Evolutionary conservation across 2,797 vertebrate genomes (phyloP).

Genomic region (Taeniopygia guttata): DNA sequence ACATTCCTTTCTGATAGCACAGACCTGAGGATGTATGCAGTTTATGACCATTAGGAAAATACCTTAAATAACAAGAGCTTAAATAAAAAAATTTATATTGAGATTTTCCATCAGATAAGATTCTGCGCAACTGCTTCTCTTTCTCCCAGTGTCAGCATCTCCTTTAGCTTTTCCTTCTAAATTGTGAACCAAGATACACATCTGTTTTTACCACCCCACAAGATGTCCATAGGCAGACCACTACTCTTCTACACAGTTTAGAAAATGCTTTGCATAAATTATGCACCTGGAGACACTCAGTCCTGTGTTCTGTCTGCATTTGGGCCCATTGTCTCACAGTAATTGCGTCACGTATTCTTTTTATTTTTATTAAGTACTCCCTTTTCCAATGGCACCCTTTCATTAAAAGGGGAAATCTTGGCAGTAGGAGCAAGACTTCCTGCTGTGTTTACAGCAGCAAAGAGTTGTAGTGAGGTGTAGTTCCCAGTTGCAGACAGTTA

Average conservation of each 20-base stretch:
- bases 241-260: neutral
- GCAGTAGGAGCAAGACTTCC: neutral
- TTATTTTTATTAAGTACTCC: too few relatives aligned
- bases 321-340: neutral
- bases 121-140: neutral
- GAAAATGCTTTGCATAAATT: neutral
- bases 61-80: neutral
- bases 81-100: neutral
- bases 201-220: neutral
- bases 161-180: neutral
- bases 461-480: neutral
- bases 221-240: neutral
- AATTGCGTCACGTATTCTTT: neutral
- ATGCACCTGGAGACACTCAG: neutral
- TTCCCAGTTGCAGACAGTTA: neutral
- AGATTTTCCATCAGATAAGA: neutral
- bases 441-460: neutral
- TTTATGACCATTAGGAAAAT: neutral
- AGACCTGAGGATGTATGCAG: neutral
- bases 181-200: neutral
- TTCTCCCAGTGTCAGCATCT: neutral
- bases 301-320: neutral
- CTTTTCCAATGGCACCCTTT: neutral
- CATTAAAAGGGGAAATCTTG: neutral
- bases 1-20: neutral